These are phyloP conservation scores for Paracanthobrama guichenoti DNA, from an alignment of 2,113 vertebrate genomes.

Conservation along the genomic window DNA sequence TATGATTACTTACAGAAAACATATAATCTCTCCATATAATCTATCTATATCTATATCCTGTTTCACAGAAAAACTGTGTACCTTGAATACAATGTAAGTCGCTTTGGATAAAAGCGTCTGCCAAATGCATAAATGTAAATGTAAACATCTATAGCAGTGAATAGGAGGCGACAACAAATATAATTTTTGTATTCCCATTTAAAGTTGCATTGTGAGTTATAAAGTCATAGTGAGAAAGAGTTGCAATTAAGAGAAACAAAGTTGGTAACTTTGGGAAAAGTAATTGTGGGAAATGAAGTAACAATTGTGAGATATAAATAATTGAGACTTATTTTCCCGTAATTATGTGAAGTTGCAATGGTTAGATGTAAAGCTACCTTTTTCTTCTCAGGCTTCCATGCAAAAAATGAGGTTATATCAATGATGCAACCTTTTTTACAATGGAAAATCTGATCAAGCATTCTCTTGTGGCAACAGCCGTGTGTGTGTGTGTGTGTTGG, in stretches of 20 bases:
- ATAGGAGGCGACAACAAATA: no score
- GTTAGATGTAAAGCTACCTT: background rate
- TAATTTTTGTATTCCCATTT: background rate
- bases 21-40: no score
- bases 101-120: no score
- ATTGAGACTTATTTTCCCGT: background rate
- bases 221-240: background rate
- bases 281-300: background rate
- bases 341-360: background rate
- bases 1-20: background rate
- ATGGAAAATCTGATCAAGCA: background rate
- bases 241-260: background rate
- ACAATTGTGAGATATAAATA: background rate
- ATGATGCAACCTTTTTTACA: constrained; percentile 9
- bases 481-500: background rate
- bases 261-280: background rate
- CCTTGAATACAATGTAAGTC: no score
- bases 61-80: no score
- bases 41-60: no score
- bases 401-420: background rate
- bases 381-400: background rate
- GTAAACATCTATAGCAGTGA: no score
- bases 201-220: background rate
- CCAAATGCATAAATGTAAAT: no score
- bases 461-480: background rate